Base-by-base conservation (phyloP, 2,113 vertebrate genomes). In the Pipra filicauda region DNA sequence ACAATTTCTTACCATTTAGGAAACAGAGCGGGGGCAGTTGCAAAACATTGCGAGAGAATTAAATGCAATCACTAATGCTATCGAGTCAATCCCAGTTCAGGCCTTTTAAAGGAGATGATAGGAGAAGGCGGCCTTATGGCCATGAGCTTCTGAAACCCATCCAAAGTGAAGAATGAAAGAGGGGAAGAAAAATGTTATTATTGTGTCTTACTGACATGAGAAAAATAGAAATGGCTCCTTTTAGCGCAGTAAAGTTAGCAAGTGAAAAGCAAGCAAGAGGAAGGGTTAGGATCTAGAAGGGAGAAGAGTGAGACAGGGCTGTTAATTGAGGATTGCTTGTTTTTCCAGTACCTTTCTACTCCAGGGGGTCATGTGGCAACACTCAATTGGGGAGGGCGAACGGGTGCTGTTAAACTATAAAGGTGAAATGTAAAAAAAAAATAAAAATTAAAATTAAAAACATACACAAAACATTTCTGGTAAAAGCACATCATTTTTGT, bases 301-400 rank as follows among this genome's bases (percentile, higher is more conserved):
- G 86, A 96, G 59, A 96, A 92, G 86, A 97, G 88, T 91, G 85
- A 96, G 93, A 92, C 15, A 98, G 96, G 95, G 96, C 96, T 97
- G 62, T 94, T 94, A 97, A 93, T 79, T 93, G 72, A 74, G 95
- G 94, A 95, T 92, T 92, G 95, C 95, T 97, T 97, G 96, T 94
- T 95, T 95, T 96, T 97, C 95, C 98, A 98, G 97, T 99, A 99
- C 99, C 99, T 99, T 99, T 99, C 99, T 99, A 98, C 98, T 99
- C 99, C 99, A 99, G 91, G 99, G 99, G 96, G 99, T 98, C 98
- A 99, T 99, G 98, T 98, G 98, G 98, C 99, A 99, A 98, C 99
- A 99, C 97, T 99, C 99, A 98, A 98, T 98, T 94, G 99, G 99
- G 98, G 99, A 99, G 96, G 98, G 98, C 96, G 99, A 98, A 97